Evolutionary conservation across 2,888 invertebrate genomes (phyloP), one percentile per base, ranked within the genome.

Genomic region (Phorcus lineatus): DNA sequence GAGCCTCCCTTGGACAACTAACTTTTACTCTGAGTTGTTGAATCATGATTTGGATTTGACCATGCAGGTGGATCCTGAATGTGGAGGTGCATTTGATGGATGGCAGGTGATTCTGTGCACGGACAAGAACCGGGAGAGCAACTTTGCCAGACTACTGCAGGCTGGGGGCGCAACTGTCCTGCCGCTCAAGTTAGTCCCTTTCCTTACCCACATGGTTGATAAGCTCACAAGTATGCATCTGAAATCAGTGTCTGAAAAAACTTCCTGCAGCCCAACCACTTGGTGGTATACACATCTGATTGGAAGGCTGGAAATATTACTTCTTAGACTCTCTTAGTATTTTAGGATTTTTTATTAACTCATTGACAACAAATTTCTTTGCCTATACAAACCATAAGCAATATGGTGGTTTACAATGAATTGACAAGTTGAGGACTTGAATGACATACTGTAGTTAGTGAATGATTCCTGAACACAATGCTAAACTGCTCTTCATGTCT

Each of bases 111-210:
- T 96, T 74, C 90, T 96, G 79, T 94, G 95, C 89, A 95, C 96
- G 80, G 94, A 95, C 79, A 22, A 92, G 94, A 9, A 94, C 94
- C 54, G 95, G 95, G 87, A 94, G 94, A 76, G 95, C 94, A 36
- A 95, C 95, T 86, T 95, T 96, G 84, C 94, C 94, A 94, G 96
- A 81, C 95, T 98, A 0, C 94, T 98, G 55, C 94, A 94, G 78
- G 96, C 97, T 0, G 98, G 98, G 0, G 96, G 95, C 0, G 97
- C 97, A 0, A 90, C 89, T 0, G 95, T 97, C 31, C 93, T 96
- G 0, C 94, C 95, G 52, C 94, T 94, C 0, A 94, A 94, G 95
- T 95, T 88, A 93, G 94, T 93, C 83, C 17, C 47, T 17, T 55
- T 53, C 19, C 54, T 77, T n/a, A 75, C 22, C 16, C 0, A 19